A percentile compares a stretch with the other conserved stretches of the same genome.
phyloP scores from a whole-genome alignment of 2,797 vertebrate species.

The Myripristis jacobus region DNA sequence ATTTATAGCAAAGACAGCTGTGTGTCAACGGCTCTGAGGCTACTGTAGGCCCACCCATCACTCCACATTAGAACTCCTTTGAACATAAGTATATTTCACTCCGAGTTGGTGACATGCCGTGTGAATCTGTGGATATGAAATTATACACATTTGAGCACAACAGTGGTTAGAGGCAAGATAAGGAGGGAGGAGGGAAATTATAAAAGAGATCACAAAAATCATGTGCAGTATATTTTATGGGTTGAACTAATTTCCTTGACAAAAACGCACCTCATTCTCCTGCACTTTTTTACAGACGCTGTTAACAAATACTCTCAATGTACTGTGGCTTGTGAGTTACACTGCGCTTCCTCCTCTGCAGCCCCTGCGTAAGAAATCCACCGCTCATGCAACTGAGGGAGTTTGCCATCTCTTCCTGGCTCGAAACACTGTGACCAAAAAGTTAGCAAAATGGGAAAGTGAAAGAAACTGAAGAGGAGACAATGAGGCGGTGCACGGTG shows the following conservation, averaged over 20 bases:
- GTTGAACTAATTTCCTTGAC: slow-evolving; percentile 74
- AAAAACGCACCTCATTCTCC: slow-evolving; percentile 50
- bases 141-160: slow-evolving; percentile 81
- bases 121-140: slow-evolving; percentile 83
- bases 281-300: slow-evolving; percentile 35
- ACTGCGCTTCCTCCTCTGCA: slow-evolving; percentile 16
- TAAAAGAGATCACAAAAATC: slow-evolving; percentile 76
- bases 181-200: slow-evolving; percentile 67
- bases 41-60: slow-evolving; percentile 80
- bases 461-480: slow-evolving; percentile 37
- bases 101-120: slow-evolving; percentile 82
- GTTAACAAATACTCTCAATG: slow-evolving; percentile 19
- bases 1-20: slow-evolving; percentile 87
- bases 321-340: slow-evolving; percentile 36
- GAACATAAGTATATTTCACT: slow-evolving; percentile 85
- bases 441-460: slow-evolving; percentile 24
- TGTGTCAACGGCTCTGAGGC: slow-evolving; percentile 83
- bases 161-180: slow-evolving; percentile 76
- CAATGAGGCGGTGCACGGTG: slow-evolving; percentile 16
- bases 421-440: slow-evolving; percentile 39
- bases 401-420: slow-evolving; percentile 44
- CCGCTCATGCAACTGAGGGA: slow-evolving; percentile 35
- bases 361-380: slow-evolving; percentile 27
- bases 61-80: slow-evolving; percentile 85
- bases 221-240: slow-evolving; percentile 67